Percentiles rank a stretch among this genome's conserved stretches.
Evolutionary conservation across 2,888 invertebrate genomes (phyloP).

Genomic region (Corbicula japonica): DNA sequence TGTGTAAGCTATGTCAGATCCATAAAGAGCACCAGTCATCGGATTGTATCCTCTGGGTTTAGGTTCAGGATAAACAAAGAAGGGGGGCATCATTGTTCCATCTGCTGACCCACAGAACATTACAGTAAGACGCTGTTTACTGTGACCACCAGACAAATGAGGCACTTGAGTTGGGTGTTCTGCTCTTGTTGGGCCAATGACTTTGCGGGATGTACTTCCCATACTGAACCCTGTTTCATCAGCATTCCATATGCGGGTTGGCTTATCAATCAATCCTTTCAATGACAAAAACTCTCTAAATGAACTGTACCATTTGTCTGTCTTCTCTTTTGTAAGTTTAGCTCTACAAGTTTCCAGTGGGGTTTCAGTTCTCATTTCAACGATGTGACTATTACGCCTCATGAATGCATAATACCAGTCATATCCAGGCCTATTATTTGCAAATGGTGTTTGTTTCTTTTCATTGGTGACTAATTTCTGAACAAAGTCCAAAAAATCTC

Average conservation of each 20-base stretch:
- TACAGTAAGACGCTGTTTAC: too few species aligned
- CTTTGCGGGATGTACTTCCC: slow-evolving; percentile 25
- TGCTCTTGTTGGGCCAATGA: slow-evolving; percentile 16
- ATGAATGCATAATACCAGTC: slow-evolving; percentile 43
- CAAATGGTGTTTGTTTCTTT: too few species aligned
- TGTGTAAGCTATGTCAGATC: too few species aligned
- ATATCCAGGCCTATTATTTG: slow-evolving; percentile 11
- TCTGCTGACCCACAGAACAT: too few species aligned
- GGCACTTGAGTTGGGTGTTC: too few species aligned
- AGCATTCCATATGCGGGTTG: slow-evolving; percentile 35
- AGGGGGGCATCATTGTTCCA: too few species aligned
- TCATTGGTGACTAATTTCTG: slow-evolving; percentile 23
- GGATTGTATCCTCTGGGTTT: too few species aligned
- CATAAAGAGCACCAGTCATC: too few species aligned
- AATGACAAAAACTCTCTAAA: slow-evolving; percentile 10
- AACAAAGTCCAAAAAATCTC: slow-evolving; percentile 44
- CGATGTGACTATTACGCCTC: slow-evolving; percentile 22
- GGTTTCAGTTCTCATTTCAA: slow-evolving; percentile 26
- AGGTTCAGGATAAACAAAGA: too few species aligned
- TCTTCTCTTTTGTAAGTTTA: slow-evolving; percentile 28
- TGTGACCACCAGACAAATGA: too few species aligned
- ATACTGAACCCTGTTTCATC: slow-evolving; percentile 33
- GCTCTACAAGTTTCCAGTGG: slow-evolving; percentile 27
- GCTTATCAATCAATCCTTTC: slow-evolving; percentile 26
- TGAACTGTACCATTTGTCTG: slow-evolving; percentile 19